A percentile compares a stretch with the other conserved stretches of the same genome.
These are phyloP conservation scores for Drosophila sulfurigaster DNA, from an alignment of 1,140 invertebrate species.

Conservation along the genomic window DNA sequence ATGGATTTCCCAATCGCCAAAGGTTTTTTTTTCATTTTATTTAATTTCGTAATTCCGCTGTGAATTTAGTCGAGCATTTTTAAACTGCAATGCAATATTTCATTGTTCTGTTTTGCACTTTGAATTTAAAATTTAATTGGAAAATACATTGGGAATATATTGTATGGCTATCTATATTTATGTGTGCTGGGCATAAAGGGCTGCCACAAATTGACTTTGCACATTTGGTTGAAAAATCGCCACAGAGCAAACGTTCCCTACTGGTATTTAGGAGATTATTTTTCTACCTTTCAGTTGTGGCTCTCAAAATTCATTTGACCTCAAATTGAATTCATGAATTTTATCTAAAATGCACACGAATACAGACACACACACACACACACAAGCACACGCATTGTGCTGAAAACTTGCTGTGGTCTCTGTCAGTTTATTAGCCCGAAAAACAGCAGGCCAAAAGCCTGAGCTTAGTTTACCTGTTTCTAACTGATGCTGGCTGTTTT, in stretches of 20 bases:
- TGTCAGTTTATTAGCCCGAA: constrained; percentile 64
- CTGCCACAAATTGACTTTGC: constrained; percentile 13
- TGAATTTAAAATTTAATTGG: constrained; percentile 1
- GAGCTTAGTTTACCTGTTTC: not conserved
- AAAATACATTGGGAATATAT: not conserved
- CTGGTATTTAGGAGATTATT: constrained; percentile 15
- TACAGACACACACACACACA: constrained; percentile 4
- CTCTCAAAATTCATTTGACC: constrained; percentile 45
- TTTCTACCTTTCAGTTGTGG: constrained; percentile 23
- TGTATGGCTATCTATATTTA: not conserved
- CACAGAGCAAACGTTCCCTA: not conserved
- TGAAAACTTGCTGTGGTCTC: constrained; percentile 16
- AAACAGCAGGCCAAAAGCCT: constrained; percentile 40
- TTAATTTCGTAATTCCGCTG: not conserved
- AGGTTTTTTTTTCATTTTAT: too few relatives aligned
- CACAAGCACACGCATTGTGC: constrained; percentile 10
- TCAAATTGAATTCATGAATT: constrained; percentile 58
- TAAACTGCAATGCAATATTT: too few relatives aligned
- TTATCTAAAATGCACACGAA: constrained; percentile 63
- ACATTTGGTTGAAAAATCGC: constrained; percentile 13
- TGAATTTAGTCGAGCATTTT: too few relatives aligned
- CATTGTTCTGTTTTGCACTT: not conserved
- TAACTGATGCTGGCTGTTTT: constrained; percentile 10
- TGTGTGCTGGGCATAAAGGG: not conserved
- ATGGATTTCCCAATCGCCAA: too few relatives aligned